Evolutionary conservation across 2,888 invertebrate species (phyloP), one percentile per base, ranked within the genome.

Genomic region (Mimumesa dahlbomi): DNA sequence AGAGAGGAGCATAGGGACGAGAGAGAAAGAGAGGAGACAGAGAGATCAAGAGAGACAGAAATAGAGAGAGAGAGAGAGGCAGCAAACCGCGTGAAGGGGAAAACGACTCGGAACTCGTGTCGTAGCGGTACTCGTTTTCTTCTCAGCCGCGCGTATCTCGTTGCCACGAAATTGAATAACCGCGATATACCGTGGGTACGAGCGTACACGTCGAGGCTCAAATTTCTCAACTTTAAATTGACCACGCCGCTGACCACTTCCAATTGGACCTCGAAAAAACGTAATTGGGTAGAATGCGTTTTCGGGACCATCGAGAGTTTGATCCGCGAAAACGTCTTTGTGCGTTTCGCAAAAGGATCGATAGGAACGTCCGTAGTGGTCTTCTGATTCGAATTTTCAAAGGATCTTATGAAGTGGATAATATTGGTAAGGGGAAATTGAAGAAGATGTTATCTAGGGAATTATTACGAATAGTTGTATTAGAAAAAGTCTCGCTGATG

Each of bases 91-190:
- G 73, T 34, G 75, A 75, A 70, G 79, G 79, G 78, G 69, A 73
- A 75, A 82, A 79, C 77, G 79, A 77, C 75, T 82, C 77, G 68
- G 73, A 79, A 77, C 82, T 79, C 71, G 73, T 76, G 79, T 75
- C 79, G 74, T 79, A 81, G 82, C 80, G 82, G 73, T 82, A 80
- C 75, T 80, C 73, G 77, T 77, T 80, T 75, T 77, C 75, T 75
- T 73, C 68, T 67, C 57, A 46, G 49, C 48, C 48, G 45, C 57
- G 72, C 58, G 59, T 73, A 74, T 69, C 72, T 79, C 70, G 71
- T 72, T 76, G 67, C 74, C 72, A 52, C 74, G 48, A 69, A 75
- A 76, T 79, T 75, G 72, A 75, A 76, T 77, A 79, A 79, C 73
- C 63, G 57, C 75, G 63, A 69, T 76, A 63, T 43, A 57, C 53